Conservation (phyloP, 2,113 vertebrate species). For the Alethe diademata region DNA sequence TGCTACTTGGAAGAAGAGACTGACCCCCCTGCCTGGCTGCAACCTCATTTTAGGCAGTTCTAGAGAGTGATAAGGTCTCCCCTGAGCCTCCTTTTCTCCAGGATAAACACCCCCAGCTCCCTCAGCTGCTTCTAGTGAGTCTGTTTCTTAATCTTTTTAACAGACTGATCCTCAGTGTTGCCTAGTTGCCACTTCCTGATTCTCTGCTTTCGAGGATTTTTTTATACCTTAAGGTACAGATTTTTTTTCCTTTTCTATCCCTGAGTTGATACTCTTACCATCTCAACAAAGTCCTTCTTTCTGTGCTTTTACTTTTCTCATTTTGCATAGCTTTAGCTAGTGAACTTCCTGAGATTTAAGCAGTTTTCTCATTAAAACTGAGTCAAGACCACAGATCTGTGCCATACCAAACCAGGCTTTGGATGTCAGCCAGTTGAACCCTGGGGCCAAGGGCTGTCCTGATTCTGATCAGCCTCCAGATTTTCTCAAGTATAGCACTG, state of each 20-base stretch:
- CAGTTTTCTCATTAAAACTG: neutral
- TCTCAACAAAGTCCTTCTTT: neutral
- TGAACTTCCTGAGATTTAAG: neutral
- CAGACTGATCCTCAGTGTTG: neutral
- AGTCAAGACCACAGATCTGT: neutral
- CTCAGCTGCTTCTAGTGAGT: neutral
- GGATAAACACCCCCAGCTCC: neutral
- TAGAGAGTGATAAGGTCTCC: neutral
- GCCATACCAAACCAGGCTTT: neutral
- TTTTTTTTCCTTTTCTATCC: neutral
- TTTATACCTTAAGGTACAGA: neutral
- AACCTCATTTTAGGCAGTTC: neutral
- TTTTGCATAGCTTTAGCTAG: neutral
- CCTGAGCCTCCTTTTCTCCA: neutral
- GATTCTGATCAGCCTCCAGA: neutral
- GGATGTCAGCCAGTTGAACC: neutral
- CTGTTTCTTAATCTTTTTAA: neutral
- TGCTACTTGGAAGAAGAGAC: neutral
- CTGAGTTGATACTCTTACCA: neutral
- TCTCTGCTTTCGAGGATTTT: neutral
- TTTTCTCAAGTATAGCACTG: neutral
- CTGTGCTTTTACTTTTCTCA: neutral
- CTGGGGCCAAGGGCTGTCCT: neutral
- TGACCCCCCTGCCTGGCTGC: neutral
- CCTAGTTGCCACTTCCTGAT: neutral